Percentiles rank a stretch among this genome's conserved stretches.
These are phyloP conservation scores for Paramormyrops kingsleyae DNA, from an alignment of 2,113 vertebrate genomes.

Conservation along the genomic window DNA sequence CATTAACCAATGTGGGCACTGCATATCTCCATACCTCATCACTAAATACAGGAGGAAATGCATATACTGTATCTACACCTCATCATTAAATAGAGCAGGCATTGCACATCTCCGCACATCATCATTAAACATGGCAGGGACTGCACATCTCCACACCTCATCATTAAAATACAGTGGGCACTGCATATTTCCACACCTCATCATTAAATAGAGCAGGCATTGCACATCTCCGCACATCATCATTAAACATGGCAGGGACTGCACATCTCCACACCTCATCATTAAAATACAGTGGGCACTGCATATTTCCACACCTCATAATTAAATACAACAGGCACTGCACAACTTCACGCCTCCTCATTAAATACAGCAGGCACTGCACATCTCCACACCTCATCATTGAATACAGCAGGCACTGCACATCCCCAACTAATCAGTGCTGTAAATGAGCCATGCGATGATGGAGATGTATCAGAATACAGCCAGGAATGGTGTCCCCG, in stretches of 20 bases:
- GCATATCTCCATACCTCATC: no score
- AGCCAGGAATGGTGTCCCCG: not conserved
- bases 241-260: not conserved
- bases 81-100: not conserved
- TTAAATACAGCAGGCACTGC: not conserved
- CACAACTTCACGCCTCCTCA: no score
- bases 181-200: not conserved
- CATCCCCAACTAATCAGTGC: not conserved
- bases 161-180: not conserved
- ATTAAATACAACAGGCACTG: not conserved
- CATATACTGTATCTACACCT: no score
- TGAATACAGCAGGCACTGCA: not conserved
- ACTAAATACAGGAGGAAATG: no score
- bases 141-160: not conserved
- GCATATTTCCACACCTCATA: not conserved
- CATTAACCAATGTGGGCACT: not conserved
- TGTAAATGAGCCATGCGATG: not conserved
- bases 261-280: not conserved
- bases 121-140: not conserved
- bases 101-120: not conserved
- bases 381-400: not conserved
- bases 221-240: not conserved
- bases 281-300: not conserved
- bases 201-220: not conserved
- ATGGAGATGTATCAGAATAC: not conserved